phyloP scores from a whole-genome alignment of 2,113 vertebrate species.

The Cyphomyrus plagiostoma region DNA sequence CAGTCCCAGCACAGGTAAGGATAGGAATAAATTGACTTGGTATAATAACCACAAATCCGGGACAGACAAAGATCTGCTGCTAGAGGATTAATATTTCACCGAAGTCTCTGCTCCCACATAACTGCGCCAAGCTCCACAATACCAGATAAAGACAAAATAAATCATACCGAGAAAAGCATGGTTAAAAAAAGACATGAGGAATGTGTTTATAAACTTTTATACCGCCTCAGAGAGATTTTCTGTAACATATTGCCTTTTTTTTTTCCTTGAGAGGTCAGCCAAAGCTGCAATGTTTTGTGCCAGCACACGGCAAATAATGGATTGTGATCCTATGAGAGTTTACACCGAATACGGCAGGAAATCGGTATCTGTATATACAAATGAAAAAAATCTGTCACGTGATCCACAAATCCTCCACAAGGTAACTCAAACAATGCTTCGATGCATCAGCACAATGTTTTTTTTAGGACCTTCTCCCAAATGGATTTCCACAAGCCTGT shows the following conservation, averaged over 20 bases:
- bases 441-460: neutral
- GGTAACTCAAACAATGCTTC: neutral
- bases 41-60: constrained; percentile 17
- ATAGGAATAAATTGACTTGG: neutral
- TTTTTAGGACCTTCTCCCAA: neutral
- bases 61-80: constrained; percentile 13
- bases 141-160: constrained; percentile 6
- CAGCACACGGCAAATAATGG: neutral
- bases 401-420: neutral
- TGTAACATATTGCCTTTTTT: neutral
- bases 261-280: neutral
- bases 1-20: neutral
- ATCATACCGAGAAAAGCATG: neutral
- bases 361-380: neutral
- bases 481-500: neutral
- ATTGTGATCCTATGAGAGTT: neutral
- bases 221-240: constrained; percentile 10
- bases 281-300: neutral
- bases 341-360: neutral
- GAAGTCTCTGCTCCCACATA: neutral
- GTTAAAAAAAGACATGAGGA: constrained; percentile 8
- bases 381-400: neutral
- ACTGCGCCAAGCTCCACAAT: neutral
- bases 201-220: constrained; percentile 17
- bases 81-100: constrained; percentile 14